phyloP scores from a whole-genome alignment of 2,113 vertebrate genomes.

The Ondatra zibethicus region DNA sequence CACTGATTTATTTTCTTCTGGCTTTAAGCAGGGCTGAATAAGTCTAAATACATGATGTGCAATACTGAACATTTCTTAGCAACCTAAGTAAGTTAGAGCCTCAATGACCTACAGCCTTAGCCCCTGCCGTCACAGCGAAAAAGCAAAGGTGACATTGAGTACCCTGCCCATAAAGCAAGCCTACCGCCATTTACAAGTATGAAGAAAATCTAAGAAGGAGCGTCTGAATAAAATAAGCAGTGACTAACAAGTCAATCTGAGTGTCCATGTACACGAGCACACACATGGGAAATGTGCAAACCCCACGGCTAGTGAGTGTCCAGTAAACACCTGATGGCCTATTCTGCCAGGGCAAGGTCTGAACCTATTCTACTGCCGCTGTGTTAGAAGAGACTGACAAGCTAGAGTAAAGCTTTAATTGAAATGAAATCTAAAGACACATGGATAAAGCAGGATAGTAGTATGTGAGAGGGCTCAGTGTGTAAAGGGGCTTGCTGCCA shows the following conservation, averaged over 20 bases:
- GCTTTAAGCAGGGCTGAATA: slow-evolving; percentile 6
- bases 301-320: neutral
- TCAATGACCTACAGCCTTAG: neutral
- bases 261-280: neutral
- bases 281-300: neutral
- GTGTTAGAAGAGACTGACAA: neutral
- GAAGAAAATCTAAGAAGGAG: neutral
- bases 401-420: neutral
- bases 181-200: neutral
- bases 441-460: neutral
- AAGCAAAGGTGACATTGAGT: neutral
- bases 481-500: neutral
- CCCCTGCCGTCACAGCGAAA: neutral
- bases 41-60: neutral
- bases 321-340: neutral
- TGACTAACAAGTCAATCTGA: neutral
- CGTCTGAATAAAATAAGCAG: neutral
- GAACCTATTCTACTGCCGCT: neutral
- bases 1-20: slow-evolving; percentile 3
- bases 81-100: neutral
- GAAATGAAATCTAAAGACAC: neutral
- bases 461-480: neutral
- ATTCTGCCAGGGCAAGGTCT: neutral
- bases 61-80: neutral
- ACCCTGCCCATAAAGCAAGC: neutral